Evolutionary conservation across 1,140 invertebrate genomes (phyloP).

Genomic region (Rhynchophorus ferrugineus): DNA sequence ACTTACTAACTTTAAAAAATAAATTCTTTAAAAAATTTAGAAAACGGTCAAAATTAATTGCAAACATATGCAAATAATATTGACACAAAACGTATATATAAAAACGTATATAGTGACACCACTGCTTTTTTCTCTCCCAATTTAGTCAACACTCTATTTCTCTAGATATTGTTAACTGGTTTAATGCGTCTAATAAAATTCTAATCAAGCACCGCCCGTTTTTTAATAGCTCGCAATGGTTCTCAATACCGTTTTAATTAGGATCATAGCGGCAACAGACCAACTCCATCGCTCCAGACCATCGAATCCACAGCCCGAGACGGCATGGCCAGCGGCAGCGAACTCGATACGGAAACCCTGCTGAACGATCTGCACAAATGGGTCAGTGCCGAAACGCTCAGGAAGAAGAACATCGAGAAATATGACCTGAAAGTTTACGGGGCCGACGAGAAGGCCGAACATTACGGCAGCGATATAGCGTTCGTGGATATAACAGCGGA

Average conservation of each 20-base stretch:
- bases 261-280: too few species aligned
- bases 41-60: too few species aligned
- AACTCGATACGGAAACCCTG: slow-evolving; percentile 2
- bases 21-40: too few species aligned
- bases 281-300: not conserved
- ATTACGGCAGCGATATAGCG: slow-evolving; percentile 20
- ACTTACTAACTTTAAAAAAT: too few species aligned
- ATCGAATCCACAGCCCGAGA: not conserved
- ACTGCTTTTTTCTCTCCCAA: too few species aligned
- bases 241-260: not conserved
- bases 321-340: not conserved
- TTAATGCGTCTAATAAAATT: not conserved
- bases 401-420: slow-evolving; percentile 17
- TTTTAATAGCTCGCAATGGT: not conserved
- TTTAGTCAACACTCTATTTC: too few species aligned
- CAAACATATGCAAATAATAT: too few species aligned
- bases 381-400: slow-evolving; percentile 15
- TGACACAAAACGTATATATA: too few species aligned
- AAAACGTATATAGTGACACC: too few species aligned
- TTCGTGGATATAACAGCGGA: slow-evolving; percentile 18
- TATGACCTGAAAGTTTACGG: slow-evolving; percentile 21
- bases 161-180: too few species aligned
- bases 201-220: not conserved
- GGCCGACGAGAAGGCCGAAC: slow-evolving; percentile 16
- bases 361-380: slow-evolving; percentile 14